A percentile compares a stretch with the other conserved stretches of the same genome.
Conservation (phyloP, 2,888 invertebrate genomes). For the Desoria tigrina region DNA sequence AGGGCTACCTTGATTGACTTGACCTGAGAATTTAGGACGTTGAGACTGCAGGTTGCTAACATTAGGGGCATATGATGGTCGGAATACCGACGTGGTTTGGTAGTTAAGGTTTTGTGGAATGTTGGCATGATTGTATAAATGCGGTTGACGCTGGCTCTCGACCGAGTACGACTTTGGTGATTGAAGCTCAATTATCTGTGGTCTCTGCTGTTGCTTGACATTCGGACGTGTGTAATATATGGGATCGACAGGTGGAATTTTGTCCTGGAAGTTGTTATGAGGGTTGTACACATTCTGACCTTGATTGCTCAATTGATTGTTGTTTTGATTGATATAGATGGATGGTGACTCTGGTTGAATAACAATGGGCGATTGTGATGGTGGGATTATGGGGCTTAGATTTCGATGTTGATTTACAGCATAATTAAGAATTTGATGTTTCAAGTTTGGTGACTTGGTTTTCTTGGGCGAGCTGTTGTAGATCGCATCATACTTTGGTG, state of each 20-base stretch:
- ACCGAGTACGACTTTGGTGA: slow-evolving; percentile 30
- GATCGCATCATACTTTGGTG: slow-evolving; percentile 48
- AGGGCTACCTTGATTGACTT: slow-evolving; percentile 33
- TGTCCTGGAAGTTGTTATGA: slow-evolving; percentile 35
- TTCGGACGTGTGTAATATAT: slow-evolving; percentile 9
- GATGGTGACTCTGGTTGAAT: slow-evolving; percentile 17
- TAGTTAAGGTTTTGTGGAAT: slow-evolving; percentile 21
- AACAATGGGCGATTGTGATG: slow-evolving; percentile 26
- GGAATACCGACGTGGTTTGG: slow-evolving; percentile 35
- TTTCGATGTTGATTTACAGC: neutral
- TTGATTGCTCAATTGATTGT: slow-evolving; percentile 22
- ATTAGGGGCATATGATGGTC: slow-evolving; percentile 49
- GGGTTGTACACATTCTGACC: slow-evolving; percentile 23
- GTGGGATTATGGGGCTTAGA: slow-evolving; percentile 14
- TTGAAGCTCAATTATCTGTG: slow-evolving; percentile 35
- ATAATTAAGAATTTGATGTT: slow-evolving; percentile 8
- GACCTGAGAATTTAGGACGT: slow-evolving; percentile 35
- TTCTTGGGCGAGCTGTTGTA: slow-evolving; percentile 42
- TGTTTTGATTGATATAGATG: slow-evolving; percentile 13
- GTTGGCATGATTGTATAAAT: slow-evolving; percentile 37
- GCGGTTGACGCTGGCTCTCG: slow-evolving; percentile 38
- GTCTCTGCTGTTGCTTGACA: slow-evolving; percentile 21
- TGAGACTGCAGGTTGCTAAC: slow-evolving; percentile 23
- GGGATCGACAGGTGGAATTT: slow-evolving; percentile 22
- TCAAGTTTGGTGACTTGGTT: slow-evolving; percentile 10